A percentile compares a stretch with the other conserved stretches of the same genome.
These are phyloP conservation scores for Marmota flaviventris DNA, from an alignment of 2,113 vertebrate genomes.

Conservation along the genomic window DNA sequence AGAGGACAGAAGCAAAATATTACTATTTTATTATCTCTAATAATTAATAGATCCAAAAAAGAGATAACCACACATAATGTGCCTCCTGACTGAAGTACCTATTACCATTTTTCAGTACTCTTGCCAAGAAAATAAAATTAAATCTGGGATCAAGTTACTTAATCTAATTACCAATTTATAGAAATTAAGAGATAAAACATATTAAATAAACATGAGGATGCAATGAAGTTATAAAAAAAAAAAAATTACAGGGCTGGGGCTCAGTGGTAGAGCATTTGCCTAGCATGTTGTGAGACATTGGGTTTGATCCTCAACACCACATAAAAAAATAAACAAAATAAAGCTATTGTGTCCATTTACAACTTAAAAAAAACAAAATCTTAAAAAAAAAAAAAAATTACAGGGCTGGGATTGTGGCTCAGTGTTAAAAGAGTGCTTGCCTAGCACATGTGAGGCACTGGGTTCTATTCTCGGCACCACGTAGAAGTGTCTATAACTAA, in stretches of 20 bases:
- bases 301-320: too few relatives aligned
- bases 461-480: too few relatives aligned
- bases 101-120: background rate
- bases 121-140: constrained; percentile 22
- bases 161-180: background rate
- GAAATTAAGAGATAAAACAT: background rate
- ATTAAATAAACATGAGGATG: background rate
- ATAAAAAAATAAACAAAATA: background rate
- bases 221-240: background rate
- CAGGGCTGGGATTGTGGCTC: too few relatives aligned
- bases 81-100: background rate
- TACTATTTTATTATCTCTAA: constrained; percentile 19
- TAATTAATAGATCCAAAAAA: constrained; percentile 10
- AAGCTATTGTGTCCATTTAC: too few relatives aligned
- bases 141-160: constrained; percentile 17
- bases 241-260: background rate
- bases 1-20: constrained; percentile 14
- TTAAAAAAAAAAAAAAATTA: background rate
- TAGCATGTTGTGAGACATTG: too few relatives aligned
- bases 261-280: background rate
- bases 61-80: background rate
- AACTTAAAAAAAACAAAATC: too few relatives aligned
- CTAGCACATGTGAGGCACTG: too few relatives aligned
- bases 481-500: too few relatives aligned
- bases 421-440: too few relatives aligned